These are phyloP conservation scores for Girardinus metallicus DNA, from an alignment of 2,797 vertebrate genomes.

Conservation along the genomic window DNA sequence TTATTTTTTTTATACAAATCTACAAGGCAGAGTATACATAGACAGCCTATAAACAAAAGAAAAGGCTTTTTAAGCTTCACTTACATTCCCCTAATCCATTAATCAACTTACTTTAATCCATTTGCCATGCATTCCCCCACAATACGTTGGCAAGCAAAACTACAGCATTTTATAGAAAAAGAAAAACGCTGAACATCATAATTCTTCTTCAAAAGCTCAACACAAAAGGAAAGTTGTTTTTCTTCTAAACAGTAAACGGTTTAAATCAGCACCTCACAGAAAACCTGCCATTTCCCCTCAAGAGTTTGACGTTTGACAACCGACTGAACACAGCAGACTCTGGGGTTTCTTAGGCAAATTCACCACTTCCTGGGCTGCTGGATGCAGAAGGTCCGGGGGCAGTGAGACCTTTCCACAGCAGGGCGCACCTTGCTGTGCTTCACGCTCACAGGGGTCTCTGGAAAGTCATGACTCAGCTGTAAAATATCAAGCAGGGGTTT, in stretches of 20 bases:
- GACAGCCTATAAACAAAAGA: conserved; percentile 17
- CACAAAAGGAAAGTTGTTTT: background rate
- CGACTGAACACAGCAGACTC: conserved; percentile 32
- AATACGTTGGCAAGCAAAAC: conserved; percentile 31
- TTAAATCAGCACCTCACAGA: conserved; percentile 35
- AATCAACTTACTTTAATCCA: conserved; percentile 35
- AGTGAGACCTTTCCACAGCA: conserved; percentile 85
- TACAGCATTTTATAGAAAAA: conserved; percentile 14
- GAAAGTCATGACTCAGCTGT: conserved; percentile 89
- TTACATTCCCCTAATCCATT: conserved; percentile 10
- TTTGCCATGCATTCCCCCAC: conserved; percentile 17
- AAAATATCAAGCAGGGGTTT: conserved; percentile 36
- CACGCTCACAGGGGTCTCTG: conserved; percentile 85
- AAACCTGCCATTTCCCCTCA: conserved; percentile 30
- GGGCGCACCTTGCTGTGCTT: conserved; percentile 88
- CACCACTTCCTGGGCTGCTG: conserved; percentile 93
- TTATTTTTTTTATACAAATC: conserved; percentile 60
- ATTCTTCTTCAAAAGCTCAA: background rate
- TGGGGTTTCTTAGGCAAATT: conserved; percentile 33
- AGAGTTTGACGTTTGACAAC: conserved; percentile 45
- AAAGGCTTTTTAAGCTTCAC: background rate
- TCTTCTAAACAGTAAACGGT: conserved; percentile 28
- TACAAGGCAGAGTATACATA: conserved; percentile 51
- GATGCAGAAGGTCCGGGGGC: conserved; percentile 84
- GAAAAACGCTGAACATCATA: background rate